A percentile compares a stretch with the other conserved stretches of the same genome.
Conservation (phyloP, 2,888 invertebrate species). For the Spodoptera picta region DNA sequence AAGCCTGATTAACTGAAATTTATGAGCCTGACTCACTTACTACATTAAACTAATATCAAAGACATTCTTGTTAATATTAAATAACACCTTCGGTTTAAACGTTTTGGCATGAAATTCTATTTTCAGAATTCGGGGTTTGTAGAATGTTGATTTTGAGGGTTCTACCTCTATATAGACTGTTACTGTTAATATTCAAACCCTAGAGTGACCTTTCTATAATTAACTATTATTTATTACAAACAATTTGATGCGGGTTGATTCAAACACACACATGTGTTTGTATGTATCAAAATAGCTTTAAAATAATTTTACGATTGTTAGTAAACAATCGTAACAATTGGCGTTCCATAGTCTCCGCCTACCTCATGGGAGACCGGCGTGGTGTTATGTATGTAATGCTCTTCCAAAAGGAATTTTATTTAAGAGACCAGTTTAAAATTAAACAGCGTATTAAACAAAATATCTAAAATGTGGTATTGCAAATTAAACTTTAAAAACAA, state of each 20-base stretch:
- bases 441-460: too few relatives aligned
- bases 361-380: too few relatives aligned
- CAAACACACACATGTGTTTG: too few relatives aligned
- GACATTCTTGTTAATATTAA: constrained; percentile 41
- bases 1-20: constrained; percentile 66
- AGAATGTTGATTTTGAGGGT: constrained; percentile 38
- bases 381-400: too few relatives aligned
- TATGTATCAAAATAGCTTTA: too few relatives aligned
- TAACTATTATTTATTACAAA: neutral
- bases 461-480: neutral
- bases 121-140: constrained; percentile 30
- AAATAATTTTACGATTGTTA: too few relatives aligned
- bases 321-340: too few relatives aligned
- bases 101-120: constrained; percentile 28
- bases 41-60: constrained; percentile 42
- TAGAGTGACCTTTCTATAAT: constrained; percentile 7
- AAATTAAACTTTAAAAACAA: constrained; percentile 6
- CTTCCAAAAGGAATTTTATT: too few relatives aligned
- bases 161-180: constrained; percentile 17
- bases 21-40: constrained; percentile 44
- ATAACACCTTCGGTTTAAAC: constrained; percentile 31
- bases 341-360: too few relatives aligned
- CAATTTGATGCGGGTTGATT: too few relatives aligned
- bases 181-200: constrained; percentile 10
- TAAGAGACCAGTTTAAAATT: too few relatives aligned